A percentile compares a stretch with the other conserved stretches of the same genome.
Conservation (phyloP, 2,113 vertebrate species). For the Tragelaphus scriptus region DNA sequence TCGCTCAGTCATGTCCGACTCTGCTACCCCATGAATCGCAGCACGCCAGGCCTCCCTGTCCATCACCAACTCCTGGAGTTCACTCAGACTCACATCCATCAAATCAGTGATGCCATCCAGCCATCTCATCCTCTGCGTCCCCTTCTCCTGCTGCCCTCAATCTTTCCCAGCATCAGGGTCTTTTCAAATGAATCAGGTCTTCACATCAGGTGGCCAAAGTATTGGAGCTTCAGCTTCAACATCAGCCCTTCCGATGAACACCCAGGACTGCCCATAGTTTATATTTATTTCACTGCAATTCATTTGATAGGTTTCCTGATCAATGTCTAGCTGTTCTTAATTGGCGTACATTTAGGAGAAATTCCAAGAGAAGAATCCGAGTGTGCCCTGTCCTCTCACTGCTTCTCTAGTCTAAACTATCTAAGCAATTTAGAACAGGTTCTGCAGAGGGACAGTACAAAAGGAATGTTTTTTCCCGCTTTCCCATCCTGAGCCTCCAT, state of each 20-base stretch:
- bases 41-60: not conserved
- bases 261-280: not conserved
- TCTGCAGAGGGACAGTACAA: accelerated
- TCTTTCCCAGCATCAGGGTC: too few relatives aligned
- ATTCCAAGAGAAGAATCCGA: not conserved
- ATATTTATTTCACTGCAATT: not conserved
- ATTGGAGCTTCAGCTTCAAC: not conserved
- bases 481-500: not conserved
- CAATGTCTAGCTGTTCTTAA: not conserved
- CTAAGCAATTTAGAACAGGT: not conserved
- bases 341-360: not conserved
- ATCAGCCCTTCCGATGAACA: not conserved
- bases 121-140: too few relatives aligned
- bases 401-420: not conserved
- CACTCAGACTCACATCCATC: too few relatives aligned
- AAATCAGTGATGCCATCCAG: too few relatives aligned
- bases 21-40: too few relatives aligned
- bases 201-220: not conserved
- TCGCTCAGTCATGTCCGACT: not conserved
- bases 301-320: not conserved
- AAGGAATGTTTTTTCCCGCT: not conserved
- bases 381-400: not conserved
- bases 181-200: too few relatives aligned
- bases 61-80: not conserved
- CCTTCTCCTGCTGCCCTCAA: too few relatives aligned